Evolutionary conservation across 2,888 invertebrate species (phyloP), one percentile per base, ranked within the genome.

Genomic region (Stenotaenia linearis): DNA sequence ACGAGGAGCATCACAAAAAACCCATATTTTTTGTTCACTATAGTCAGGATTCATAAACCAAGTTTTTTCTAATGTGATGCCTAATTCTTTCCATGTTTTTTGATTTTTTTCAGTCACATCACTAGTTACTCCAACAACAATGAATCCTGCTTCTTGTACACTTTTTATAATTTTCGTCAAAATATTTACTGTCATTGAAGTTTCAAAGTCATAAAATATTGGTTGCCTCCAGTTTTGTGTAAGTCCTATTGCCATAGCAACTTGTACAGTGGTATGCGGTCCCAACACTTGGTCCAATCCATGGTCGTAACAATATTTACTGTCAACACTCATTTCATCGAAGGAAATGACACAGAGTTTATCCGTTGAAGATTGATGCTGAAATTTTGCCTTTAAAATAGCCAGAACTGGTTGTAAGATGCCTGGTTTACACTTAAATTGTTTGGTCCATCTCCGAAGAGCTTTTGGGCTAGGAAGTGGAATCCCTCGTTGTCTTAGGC

Each of bases 171-270:
- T 74, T 5, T 74, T 15, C 1, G 6, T 15, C 18, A 75, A 40
- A 1, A 79, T 4, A n/a, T 15, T 10, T 21, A 0, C 18, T 6
- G 79, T 74, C 30, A 74, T 61, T 1, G 25, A 74, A 5, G 30
- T 37, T n/a, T 79, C 79, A 74, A 79, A 79, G 7, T 75, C 28
- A 35, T 74, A 79, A 75, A 35, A 79, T n/a, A 79, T 61, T 18
- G 74, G 74, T 25, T 79, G 74, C 40, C 74, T 79, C 79, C 79
- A 79, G 15, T 25, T 12, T 21, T 32, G 15, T 12, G 6, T 3
- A n/a, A 79, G 37, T 10, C 75, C 74, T 74, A 35, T 12, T 18
- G 28, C 32, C 79, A 79, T 79, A 15, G 18, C 18, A 1, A 79
- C 74, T 79, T 78, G 78, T 9, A 69, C 56, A 61, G n/a, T 78